phyloP scores from a whole-genome alignment of 1,140 invertebrate species.

The Aphidius gifuensis region DNA sequence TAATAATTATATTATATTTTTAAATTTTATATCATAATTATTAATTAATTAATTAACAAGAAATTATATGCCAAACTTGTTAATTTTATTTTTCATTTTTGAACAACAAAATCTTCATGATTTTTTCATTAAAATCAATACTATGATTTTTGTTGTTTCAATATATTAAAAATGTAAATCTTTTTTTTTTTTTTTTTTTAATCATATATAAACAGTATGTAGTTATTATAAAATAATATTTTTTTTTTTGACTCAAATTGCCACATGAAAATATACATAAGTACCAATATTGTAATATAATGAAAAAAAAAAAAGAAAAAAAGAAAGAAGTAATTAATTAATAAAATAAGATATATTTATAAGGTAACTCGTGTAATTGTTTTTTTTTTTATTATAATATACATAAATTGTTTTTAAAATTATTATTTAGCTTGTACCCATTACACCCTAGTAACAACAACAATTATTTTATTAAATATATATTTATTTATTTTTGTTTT shows the following conservation, averaged over 20 bases:
- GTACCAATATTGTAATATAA: conserved; percentile 13
- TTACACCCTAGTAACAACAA: conserved; percentile 51
- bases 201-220: too few relatives aligned
- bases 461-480: conserved; percentile 35
- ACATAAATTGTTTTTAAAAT: conserved; percentile 31
- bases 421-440: conserved; percentile 51
- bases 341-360: too few relatives aligned
- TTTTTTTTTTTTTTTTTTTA: too few relatives aligned
- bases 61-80: too few relatives aligned
- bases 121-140: too few relatives aligned
- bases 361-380: too few relatives aligned
- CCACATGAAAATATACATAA: conserved; percentile 5
- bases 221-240: too few relatives aligned
- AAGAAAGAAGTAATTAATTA: too few relatives aligned
- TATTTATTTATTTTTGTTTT: conserved; percentile 42
- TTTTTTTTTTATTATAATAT: background rate
- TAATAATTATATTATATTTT: background rate
- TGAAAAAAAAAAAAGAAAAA: background rate
- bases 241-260: background rate
- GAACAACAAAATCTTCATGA: too few relatives aligned
- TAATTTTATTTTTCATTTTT: too few relatives aligned
- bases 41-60: background rate
- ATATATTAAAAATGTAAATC: too few relatives aligned
- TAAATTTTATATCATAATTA: conserved; percentile 7
- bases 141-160: too few relatives aligned